These are phyloP conservation scores for Diploscapter pachys DNA, from an alignment of 1,140 invertebrate species.

Conservation along the genomic window DNA sequence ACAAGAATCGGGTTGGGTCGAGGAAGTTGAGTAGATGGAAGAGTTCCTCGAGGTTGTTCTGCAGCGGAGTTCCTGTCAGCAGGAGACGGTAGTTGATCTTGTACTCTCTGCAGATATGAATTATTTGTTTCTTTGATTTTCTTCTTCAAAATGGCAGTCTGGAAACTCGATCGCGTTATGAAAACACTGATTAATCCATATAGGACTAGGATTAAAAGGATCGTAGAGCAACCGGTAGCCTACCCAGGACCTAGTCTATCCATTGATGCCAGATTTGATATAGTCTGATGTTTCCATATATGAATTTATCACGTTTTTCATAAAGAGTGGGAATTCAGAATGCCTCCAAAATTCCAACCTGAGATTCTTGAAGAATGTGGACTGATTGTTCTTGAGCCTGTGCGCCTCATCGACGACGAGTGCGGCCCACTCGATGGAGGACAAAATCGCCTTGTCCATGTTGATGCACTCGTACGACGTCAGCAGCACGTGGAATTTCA, in stretches of 20 bases:
- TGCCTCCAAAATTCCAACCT: conserved; percentile 59
- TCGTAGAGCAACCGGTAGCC: too few relatives aligned
- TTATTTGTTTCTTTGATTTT: too few relatives aligned
- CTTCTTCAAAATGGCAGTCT: too few relatives aligned
- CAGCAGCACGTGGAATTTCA: conserved; percentile 96
- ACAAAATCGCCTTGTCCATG: conserved; percentile 88
- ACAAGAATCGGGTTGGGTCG: conserved; percentile 76
- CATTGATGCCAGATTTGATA: too few relatives aligned
- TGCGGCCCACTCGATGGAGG: conserved; percentile 98
- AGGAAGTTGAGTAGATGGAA: conserved; percentile 99
- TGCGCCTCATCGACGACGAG: conserved; percentile 99
- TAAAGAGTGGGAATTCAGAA: too few relatives aligned
- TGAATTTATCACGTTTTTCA: too few relatives aligned
- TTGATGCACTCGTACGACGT: conserved; percentile 97
- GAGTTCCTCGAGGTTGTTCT: conserved; percentile 98
- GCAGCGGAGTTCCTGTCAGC: conserved; percentile 93
- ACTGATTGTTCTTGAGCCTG: conserved; percentile 96
- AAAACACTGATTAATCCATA: neutral
- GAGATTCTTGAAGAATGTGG: conserved; percentile 94
- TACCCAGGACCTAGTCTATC: too few relatives aligned
- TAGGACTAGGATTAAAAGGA: too few relatives aligned
- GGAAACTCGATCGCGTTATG: neutral
- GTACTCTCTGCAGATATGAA: conserved; percentile 64
- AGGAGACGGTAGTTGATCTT: conserved; percentile 93
- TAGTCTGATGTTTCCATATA: too few relatives aligned